Evolutionary conservation across 2,888 invertebrate genomes (phyloP), one percentile per base, ranked within the genome.

Genomic region (Cheilosia grossa): DNA sequence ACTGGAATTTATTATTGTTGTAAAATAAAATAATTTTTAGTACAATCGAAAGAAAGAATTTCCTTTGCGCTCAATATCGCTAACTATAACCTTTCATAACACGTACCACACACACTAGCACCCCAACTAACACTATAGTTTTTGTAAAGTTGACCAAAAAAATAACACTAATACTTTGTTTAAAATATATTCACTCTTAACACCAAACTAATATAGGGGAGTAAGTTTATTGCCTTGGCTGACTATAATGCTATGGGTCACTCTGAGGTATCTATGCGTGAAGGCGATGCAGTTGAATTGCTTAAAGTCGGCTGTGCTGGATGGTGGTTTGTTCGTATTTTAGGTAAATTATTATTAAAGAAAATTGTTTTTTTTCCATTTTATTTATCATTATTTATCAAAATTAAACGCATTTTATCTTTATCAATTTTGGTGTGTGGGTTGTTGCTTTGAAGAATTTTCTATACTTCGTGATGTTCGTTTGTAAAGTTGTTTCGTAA

Each of bases 291-390:
- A 89, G 95, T 98, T 88, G 97, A 98, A 91, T 94, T 98, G 88
- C 94, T 98, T 88, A 97, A 98, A 93, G 96, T 97, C 88, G 98
- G 98, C 91, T 97, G 97, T 93, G 97, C 97, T 88, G 98, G 98
- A 88, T 98, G 98, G 98, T 98, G 98, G 98, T 98, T 97, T 93
- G 97, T 98, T 90, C 96, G 96, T 89, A 94, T 96, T 77, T 93
- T 96, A 91, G 96, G 96, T 96, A 92, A 91, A 78, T 83, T 78
- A 27, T 54, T 63, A 21, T 37, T 37, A 3, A 40, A 58, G 64
- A 58, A 27, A n/a, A 21, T 58, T 59, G 54, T 53, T 19, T 51
- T 53, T 19, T 51, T 15, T 49, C 15, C 4, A 33, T 49, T 67
- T 69, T 54, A 56, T 74, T 21, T 30, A 6, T 47, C 47, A 59